Evolutionary conservation across 2,888 invertebrate genomes (phyloP), one percentile per base, ranked within the genome.

Genomic region (Protonemura montana): DNA sequence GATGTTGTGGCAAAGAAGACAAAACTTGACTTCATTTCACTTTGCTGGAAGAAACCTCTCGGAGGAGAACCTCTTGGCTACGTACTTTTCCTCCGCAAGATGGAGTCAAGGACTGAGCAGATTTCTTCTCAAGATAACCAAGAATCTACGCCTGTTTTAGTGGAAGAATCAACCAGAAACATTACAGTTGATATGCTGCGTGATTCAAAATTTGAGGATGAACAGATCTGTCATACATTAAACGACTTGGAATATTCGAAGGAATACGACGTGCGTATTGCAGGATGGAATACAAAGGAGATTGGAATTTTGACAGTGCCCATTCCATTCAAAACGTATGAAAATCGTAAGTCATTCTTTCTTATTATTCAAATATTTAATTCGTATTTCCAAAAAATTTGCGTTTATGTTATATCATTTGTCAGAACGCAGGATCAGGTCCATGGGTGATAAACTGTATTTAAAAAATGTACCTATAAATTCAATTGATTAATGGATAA

Each of bases 251-350:
- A 76, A 16, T 41, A 29, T 27, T 41, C 82, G 76, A 86, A 29
- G 13, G 42, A 82, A 76, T 85, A 85, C 81, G 81, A 28, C 16
- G 82, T 86, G 10, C 85, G 85, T n/a, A 76, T 86, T 0, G 86
- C 86, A 10, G 86, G 85, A 25, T 86, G 87, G 86, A 86, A 86
- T 27, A 29, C 27, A 21, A 85, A 87, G 42, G 86, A 86, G 82
- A 85, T 82, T 6, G 87, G 87, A 7, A 86, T 86, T 5, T 85
- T 81, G 27, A 82, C 42, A 27, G 25, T 76, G 5, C 76, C 85
- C 3, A 21, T 85, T n/a, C 7, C 77, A 25, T 82, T 87, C 77
- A 82, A 16, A 21, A 87, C 87, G 6, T 29, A n/a, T 59, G 82
- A 82, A 30, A 82, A 82, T n/a, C 29, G 82, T 82, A 30, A 29